Evolutionary conservation across 2,888 invertebrate genomes (phyloP).

Genomic region (Oxycera nigricornis): DNA sequence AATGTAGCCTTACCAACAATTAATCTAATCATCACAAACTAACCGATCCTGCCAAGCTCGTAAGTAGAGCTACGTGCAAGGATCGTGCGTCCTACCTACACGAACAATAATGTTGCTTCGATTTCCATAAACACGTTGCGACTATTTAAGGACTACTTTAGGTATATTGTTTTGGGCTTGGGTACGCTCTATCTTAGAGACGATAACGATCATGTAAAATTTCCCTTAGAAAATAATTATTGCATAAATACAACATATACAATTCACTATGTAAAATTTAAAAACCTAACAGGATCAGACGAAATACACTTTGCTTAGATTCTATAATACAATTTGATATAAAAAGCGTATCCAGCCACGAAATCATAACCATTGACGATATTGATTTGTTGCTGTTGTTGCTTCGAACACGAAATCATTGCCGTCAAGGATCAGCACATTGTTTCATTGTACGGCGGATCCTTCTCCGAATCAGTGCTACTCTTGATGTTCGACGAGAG

Average conservation of each 20-base stretch:
- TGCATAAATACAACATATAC: constrained; percentile 23
- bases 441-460: constrained; percentile 62
- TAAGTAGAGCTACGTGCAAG: background rate
- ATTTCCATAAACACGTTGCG: background rate
- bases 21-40: background rate
- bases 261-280: constrained; percentile 8
- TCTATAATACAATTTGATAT: constrained; percentile 14
- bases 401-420: background rate
- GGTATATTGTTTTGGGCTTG: background rate
- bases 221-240: constrained; percentile 10
- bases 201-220: constrained; percentile 13
- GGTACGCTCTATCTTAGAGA: background rate
- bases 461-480: constrained; percentile 62
- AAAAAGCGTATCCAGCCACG: background rate
- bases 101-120: background rate
- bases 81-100: background rate
- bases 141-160: background rate
- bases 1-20: too few species aligned
- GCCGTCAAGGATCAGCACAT: constrained; percentile 58
- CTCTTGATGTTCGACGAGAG: constrained; percentile 62
- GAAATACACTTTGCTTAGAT: too few species aligned
- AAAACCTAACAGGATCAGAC: background rate
- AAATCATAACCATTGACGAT: background rate
- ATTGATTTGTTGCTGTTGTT: background rate
- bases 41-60: background rate